Percentiles rank a stretch among this genome's conserved stretches.
Conservation (phyloP, 1,140 invertebrate species). For the Arctopsyche grandis region DNA sequence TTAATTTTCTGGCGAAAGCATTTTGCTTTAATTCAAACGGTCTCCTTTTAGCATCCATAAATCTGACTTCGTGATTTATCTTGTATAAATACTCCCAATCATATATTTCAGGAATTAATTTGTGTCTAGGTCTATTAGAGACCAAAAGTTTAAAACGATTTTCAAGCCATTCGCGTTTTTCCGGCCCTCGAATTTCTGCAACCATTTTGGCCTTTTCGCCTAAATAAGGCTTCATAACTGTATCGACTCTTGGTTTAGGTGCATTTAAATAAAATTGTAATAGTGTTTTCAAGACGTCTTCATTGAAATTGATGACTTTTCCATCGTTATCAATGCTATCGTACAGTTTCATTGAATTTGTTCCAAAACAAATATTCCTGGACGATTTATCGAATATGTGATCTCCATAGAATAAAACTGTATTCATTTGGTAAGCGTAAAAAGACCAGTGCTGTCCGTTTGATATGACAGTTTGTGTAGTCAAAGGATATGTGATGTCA, state of each 20-base stretch:
- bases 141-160: conserved; percentile 73
- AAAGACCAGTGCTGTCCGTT: conserved; percentile 87
- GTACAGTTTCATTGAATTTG: conserved; percentile 76
- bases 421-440: conserved; percentile 90
- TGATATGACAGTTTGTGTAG: conserved; percentile 85
- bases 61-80: conserved; percentile 72
- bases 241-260: conserved; percentile 70
- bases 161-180: conserved; percentile 76
- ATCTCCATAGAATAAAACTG: conserved; percentile 73
- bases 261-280: conserved; percentile 80
- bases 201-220: conserved; percentile 67
- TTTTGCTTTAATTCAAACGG: conserved; percentile 73
- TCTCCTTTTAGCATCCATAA: conserved; percentile 72
- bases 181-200: conserved; percentile 74
- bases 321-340: conserved; percentile 75
- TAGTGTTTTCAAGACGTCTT: conserved; percentile 78
- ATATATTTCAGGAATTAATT: conserved; percentile 73
- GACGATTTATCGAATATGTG: conserved; percentile 72
- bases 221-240: conserved; percentile 81
- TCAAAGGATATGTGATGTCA: conserved; percentile 88
- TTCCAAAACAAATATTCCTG: conserved; percentile 86
- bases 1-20: conserved; percentile 68
- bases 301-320: conserved; percentile 82
- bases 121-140: conserved; percentile 72
- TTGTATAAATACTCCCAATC: conserved; percentile 83